phyloP scores from a whole-genome alignment of 1,140 invertebrate species.

The Maconellicoccus hirsutus region DNA sequence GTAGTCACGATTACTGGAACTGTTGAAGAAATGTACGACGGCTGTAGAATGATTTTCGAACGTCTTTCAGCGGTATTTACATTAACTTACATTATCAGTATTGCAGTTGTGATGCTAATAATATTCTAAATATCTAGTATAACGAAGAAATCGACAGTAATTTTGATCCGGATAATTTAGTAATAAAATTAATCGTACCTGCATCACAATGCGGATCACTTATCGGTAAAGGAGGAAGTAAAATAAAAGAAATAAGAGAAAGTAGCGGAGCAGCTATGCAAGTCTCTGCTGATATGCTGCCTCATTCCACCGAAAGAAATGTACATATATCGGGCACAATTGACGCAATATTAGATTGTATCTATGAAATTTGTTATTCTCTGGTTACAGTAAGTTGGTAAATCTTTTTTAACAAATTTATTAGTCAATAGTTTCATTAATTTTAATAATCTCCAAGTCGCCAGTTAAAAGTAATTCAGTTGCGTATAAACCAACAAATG shows the following conservation, averaged over 20 bases:
- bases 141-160: neutral
- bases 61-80: constrained; percentile 92
- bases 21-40: constrained; percentile 93
- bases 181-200: constrained; percentile 72
- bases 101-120: neutral
- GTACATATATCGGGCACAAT: constrained; percentile 96
- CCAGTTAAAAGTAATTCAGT: neutral
- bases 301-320: constrained; percentile 97
- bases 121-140: neutral
- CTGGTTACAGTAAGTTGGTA: constrained; percentile 82
- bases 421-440: too few relatives aligned
- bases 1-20: constrained; percentile 98
- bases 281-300: constrained; percentile 98
- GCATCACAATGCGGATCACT: constrained; percentile 98
- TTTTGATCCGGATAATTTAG: constrained; percentile 38
- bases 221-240: constrained; percentile 90
- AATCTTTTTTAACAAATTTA: too few relatives aligned
- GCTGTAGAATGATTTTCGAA: constrained; percentile 96
- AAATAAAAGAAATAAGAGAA: constrained; percentile 88
- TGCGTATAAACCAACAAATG: neutral
- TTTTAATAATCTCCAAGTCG: neutral
- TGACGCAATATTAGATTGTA: constrained; percentile 96
- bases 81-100: neutral
- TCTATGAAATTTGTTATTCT: constrained; percentile 97
- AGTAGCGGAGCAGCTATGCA: constrained; percentile 82